Base-by-base conservation (phyloP, 2,888 invertebrate species). In the Cephonodes hylas region DNA sequence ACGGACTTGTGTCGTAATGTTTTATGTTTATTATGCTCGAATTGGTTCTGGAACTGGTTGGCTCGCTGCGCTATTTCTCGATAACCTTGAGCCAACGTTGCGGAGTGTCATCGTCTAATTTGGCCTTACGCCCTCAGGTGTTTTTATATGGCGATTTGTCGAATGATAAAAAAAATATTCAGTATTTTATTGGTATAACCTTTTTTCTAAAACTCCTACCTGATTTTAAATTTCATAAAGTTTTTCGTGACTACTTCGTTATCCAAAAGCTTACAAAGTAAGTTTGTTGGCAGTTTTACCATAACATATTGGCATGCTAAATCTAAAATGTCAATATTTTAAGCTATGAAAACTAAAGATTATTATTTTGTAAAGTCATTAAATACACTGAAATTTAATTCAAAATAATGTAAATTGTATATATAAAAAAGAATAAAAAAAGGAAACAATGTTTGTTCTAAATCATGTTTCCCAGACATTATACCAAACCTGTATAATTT, bases 71-170 rank as follows among this genome's bases (percentile, higher is more conserved):
- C 67, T 77, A 73, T 83, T 79, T 74, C 65, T 64, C 61, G 18
- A 63, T 81, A 86, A 86, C 87, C 87, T 87, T 87, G 88, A 78
- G 72, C 46, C 60, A 65, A 42, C 66, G 64, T 64, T 63, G 59
- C 68, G 67, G 74, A 81, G 78, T 85, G 84, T 82, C 82, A 80
- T 84, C 80, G 75, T 77, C 70, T 77, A 77, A 81, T 81, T 79
- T 73, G 80, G 79, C 77, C 73, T 73, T 80, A 77, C 72, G 69
- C 69, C 70, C 66, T 65, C 71, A 71, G 68, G 71, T 75, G 65
- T 71, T 59, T 71, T 59, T 73, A 60, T 63, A 72, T 58, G 69
- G 66, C 61, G 65, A 69, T 53, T 56, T 60, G 48, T 53, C 8
- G 46, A 10, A 20, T 18, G 48, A 8, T 15, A 27, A 10, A 53